These are phyloP conservation scores for Sceloporus tristichus DNA, from an alignment of 2,113 vertebrate species.

Conservation along the genomic window DNA sequence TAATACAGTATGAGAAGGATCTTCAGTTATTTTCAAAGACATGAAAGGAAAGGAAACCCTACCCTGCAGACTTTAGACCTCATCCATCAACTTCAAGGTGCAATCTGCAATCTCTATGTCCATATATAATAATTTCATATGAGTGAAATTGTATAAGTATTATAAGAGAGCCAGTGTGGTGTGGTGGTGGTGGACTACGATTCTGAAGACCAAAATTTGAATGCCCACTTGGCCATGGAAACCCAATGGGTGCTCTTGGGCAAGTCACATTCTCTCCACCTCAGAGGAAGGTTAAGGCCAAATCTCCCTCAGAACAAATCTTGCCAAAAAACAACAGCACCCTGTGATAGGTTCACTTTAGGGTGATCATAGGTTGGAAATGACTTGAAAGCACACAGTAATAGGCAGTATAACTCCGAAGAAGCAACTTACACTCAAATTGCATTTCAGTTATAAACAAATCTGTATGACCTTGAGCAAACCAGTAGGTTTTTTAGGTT, in stretches of 20 bases:
- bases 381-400: conserved; percentile 31
- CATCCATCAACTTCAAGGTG: conserved; percentile 46
- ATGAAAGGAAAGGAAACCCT: background rate
- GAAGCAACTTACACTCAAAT: conserved; percentile 7
- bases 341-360: too few relatives aligned
- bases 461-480: conserved; percentile 8
- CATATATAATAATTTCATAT: too few relatives aligned
- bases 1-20: conserved; percentile 58
- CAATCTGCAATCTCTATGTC: conserved; percentile 30
- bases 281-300: too few relatives aligned
- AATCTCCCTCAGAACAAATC: too few relatives aligned
- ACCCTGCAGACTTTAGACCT: conserved; percentile 63
- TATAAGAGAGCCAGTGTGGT: background rate
- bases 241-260: too few relatives aligned
- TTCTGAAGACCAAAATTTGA: too few relatives aligned
- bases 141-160: background rate
- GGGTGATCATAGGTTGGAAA: too few relatives aligned
- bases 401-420: background rate
- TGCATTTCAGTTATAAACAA: conserved; percentile 12
- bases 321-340: too few relatives aligned
- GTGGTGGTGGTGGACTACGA: too few relatives aligned
- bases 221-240: too few relatives aligned
- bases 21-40: conserved; percentile 32
- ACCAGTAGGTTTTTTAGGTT: background rate
- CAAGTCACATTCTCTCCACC: too few relatives aligned